Percentiles rank a stretch among this genome's conserved stretches.
These are phyloP conservation scores for Micromys minutus DNA, from an alignment of 2,113 vertebrate species.

Conservation along the genomic window DNA sequence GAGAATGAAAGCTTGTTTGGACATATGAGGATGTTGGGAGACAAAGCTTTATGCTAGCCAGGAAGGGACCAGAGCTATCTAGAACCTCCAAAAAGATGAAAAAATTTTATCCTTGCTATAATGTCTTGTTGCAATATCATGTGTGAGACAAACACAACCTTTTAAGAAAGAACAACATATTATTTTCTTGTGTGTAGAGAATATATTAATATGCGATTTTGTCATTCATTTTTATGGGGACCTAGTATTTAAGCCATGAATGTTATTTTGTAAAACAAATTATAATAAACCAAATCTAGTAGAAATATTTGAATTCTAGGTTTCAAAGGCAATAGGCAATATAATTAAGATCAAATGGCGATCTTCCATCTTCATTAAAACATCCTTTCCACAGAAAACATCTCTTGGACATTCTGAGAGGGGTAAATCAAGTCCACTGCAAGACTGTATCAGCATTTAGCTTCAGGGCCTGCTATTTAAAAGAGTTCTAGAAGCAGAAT, in stretches of 20 bases:
- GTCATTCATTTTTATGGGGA: not conserved
- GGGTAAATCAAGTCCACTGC: not conserved
- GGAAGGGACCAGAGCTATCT: not conserved
- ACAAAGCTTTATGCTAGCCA: not conserved
- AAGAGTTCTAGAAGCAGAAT: not conserved
- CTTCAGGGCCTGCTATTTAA: not conserved
- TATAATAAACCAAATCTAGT: not conserved
- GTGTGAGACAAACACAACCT: not conserved
- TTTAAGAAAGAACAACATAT: not conserved
- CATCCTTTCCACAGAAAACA: not conserved
- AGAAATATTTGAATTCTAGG: not conserved
- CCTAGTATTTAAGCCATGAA: not conserved
- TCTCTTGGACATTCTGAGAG: not conserved
- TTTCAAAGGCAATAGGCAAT: not conserved
- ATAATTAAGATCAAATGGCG: not conserved
- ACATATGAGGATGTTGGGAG: not conserved
- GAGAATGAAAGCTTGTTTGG: not conserved
- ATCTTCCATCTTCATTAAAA: not conserved
- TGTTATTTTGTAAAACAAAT: not conserved
- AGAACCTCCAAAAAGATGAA: not conserved
- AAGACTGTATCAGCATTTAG: not conserved
- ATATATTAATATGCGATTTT: not conserved
- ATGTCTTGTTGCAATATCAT: not conserved
- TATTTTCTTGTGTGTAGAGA: not conserved
- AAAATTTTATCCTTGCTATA: not conserved